Base-by-base conservation (phyloP, 1,140 invertebrate species). In the Drosophila bocki region DNA sequence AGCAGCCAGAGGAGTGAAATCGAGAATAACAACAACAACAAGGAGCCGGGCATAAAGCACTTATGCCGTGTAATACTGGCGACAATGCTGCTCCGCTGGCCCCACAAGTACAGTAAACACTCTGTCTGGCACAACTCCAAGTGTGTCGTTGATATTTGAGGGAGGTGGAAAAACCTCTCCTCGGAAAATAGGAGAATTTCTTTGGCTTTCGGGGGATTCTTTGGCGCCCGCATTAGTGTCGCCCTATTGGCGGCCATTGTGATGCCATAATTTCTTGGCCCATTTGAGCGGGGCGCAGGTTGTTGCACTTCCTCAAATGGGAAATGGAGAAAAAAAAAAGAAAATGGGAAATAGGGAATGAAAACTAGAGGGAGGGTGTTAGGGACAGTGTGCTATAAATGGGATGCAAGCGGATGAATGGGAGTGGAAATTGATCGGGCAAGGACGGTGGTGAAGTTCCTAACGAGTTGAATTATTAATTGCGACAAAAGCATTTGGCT, bases 191-290 rank as follows among this genome's bases (percentile, higher is more conserved):
- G 59, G 42, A 63, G 22, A 69, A 70, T 78, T 78, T 78, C 75
- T 78, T 78, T 78, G 75, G 75, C 74, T 78, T 69, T 63, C 68
- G 65, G 58, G 53, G n/a, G 33, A 63, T 63, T 58, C 58, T 63
- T 61, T 71, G 68, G 41, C 50, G 68, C 29, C 54, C 67, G 77
- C 77, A 79, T 79, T 79, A 79, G 75, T 79, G 75, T 78, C 77
- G 77, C 75, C 77, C 68, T 79, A 79, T 79, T 79, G 75, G 76
- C 68, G 75, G 60, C 76, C 75, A 79, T 79, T 79, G 75, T 79
- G 65, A 69, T 78, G 47, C 77, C 76, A 79, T 78, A 79, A 79
- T 79, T 79, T 79, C 67, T 78, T 79, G 77, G 51, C 75, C 75
- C 77, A 79, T 79, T 79, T 79, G 77, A 79, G 75, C 68, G 47